phyloP scores from a whole-genome alignment of 2,888 invertebrate genomes.

The Ophion ventricosus region DNA sequence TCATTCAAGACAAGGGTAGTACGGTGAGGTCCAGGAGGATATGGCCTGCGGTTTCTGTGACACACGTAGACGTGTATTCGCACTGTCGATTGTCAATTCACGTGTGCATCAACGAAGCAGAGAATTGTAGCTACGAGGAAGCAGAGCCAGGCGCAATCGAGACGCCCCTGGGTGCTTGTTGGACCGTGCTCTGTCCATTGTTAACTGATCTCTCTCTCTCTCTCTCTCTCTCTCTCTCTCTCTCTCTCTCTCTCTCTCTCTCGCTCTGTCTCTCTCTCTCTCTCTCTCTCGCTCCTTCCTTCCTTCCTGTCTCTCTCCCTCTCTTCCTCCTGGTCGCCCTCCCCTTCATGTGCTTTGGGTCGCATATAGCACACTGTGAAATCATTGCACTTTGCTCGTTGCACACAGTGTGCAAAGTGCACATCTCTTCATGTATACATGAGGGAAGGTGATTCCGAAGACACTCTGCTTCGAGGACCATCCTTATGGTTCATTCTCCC shows the following conservation, averaged over 20 bases:
- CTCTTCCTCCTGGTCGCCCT: background rate
- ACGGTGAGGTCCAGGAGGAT: conserved; percentile 10
- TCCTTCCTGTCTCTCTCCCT: no score
- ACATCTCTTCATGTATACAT: conserved; percentile 26
- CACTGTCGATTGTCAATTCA: conserved; percentile 56
- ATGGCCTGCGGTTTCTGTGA: conserved; percentile 33
- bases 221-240: conserved; percentile 5
- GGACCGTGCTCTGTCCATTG: conserved; percentile 62
- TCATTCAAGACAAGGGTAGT: background rate
- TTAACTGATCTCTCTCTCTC: conserved; percentile 54
- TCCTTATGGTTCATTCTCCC: background rate
- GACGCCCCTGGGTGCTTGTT: conserved; percentile 69
- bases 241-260: conserved; percentile 8
- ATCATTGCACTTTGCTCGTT: conserved; percentile 56
- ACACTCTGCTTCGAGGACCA: conserved; percentile 4
- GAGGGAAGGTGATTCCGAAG: background rate
- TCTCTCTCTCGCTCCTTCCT: no score
- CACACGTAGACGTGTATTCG: conserved; percentile 23
- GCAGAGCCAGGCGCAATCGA: conserved; percentile 62
- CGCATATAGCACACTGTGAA: conserved; percentile 50
- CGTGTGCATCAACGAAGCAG: conserved; percentile 38
- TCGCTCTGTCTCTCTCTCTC: conserved; percentile 35
- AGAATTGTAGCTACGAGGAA: conserved; percentile 54
- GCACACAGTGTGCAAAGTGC: conserved; percentile 48
- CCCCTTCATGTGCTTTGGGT: conserved; percentile 24